Base-by-base conservation (phyloP, 2,113 vertebrate genomes). In the Phrynosoma platyrhinos region DNA sequence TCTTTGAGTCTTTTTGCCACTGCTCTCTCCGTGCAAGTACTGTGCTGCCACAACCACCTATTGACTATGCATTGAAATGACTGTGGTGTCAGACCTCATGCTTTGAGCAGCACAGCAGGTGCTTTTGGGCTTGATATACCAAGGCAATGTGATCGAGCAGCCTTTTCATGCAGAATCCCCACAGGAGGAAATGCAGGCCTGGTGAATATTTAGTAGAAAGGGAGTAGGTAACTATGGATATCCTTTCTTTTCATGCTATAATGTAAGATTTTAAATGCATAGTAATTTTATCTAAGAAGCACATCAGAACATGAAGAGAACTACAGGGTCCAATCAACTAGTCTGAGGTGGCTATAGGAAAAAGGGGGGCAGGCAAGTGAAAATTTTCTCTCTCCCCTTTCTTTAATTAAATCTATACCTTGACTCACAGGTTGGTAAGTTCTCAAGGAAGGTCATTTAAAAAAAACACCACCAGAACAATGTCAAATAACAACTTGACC, bases 51-150 rank as follows among this genome's bases (percentile, higher is more conserved):
- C 42, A 58, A 40, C 81, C 71, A 32, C 62, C 74, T 71, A 72
- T 86, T 86, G 79, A 86, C 84, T 90, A 69, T 82, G 79, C 84
- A 86, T 55, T 55, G 88, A 86, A 82, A 86, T 5, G 62, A 78
- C 62, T 71, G 58, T 9, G 14, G 84, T 82, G 84, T 86, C 80
- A 82, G 62, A 82, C 52, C 79, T 86, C 52, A 42, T 86, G 79
- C 79, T 86, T 79, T 62, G 74, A 90, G 64, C 84, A 78, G 79
- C 84, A 85, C 79, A 90, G 72, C 84, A 71, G 88, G 88, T 62
- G 88, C 72, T 83, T 36, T 83, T 52, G 36, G 42, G 79, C 64
- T 90, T 82, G 84, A 71, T 78, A 62, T 82, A 78, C 52, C 83
- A 64, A 42, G 52, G 53, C 84, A 86, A n/a, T 69, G 75, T 7